Evolutionary conservation across 1,140 invertebrate genomes (phyloP).

Genomic region (Acromyrmex heyeri): DNA sequence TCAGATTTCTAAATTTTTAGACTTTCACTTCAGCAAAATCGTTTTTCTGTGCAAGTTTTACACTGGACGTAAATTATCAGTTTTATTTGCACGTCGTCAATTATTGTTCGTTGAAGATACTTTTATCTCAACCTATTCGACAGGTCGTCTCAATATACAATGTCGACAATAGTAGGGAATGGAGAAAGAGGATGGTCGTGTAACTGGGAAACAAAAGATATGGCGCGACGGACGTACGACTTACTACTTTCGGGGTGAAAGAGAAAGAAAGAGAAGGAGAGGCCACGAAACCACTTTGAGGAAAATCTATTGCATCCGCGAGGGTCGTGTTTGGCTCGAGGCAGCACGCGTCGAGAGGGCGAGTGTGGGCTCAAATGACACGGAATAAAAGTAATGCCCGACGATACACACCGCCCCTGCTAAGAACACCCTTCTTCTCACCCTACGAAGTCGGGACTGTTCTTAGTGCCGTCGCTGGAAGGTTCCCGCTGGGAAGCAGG

Average conservation of each 20-base stretch:
- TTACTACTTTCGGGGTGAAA: slow-evolving; percentile 44
- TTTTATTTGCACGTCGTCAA: background rate
- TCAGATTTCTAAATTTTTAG: too few species aligned
- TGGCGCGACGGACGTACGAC: slow-evolving; percentile 41
- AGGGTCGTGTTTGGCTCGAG: slow-evolving; percentile 62
- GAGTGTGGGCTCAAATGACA: slow-evolving; percentile 87
- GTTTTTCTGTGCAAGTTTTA: background rate
- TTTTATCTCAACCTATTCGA: slow-evolving; percentile 18
- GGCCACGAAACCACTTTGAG: slow-evolving; percentile 80
- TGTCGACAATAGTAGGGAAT: slow-evolving; percentile 34
- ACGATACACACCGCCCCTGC: slow-evolving; percentile 78
- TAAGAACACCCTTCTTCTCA: slow-evolving; percentile 74
- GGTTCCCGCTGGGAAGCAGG: slow-evolving; percentile 77
- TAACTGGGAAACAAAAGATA: slow-evolving; percentile 66
- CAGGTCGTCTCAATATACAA: slow-evolving; percentile 59
- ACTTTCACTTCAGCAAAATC: too few species aligned
- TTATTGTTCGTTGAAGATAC: background rate
- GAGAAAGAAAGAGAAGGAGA: slow-evolving; percentile 25
- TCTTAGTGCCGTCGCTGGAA: slow-evolving; percentile 70
- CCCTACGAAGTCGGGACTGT: slow-evolving; percentile 63
- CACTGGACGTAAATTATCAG: background rate
- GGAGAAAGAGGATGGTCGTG: slow-evolving; percentile 21
- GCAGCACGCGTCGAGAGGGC: slow-evolving; percentile 65
- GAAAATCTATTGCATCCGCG: slow-evolving; percentile 83
- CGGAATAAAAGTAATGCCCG: slow-evolving; percentile 87